Percentiles rank a stretch among this genome's conserved stretches.
Evolutionary conservation across 2,113 vertebrate species (phyloP).

Genomic region (Prunella fulvescens): DNA sequence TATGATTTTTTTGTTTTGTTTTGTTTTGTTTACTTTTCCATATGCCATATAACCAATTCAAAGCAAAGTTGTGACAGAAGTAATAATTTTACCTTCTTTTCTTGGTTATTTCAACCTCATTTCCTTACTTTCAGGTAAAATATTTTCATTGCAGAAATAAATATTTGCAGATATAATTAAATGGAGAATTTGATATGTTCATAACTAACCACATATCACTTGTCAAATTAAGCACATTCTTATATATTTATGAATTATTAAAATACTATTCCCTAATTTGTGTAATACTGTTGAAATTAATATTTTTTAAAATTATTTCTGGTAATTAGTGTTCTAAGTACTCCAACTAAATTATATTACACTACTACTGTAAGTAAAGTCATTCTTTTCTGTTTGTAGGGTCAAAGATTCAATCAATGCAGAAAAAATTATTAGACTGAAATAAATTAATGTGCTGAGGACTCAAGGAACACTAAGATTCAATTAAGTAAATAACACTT

Average conservation of each 20-base stretch:
- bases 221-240: not conserved
- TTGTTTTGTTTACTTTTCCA: not conserved
- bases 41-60: not conserved
- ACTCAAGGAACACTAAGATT: not conserved
- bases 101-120: not conserved
- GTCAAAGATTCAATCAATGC: not conserved
- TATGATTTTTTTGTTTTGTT: not conserved
- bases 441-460: not conserved
- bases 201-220: not conserved
- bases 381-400: not conserved
- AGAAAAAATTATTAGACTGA: not conserved
- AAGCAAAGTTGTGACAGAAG: not conserved
- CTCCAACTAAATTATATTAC: not conserved
- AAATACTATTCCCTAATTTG: not conserved
- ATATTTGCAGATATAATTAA: not conserved
- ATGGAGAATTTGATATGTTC: not conserved
- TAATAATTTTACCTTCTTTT: not conserved
- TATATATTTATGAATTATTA: not conserved
- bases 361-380: not conserved
- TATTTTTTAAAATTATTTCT: not conserved
- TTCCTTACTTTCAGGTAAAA: not conserved
- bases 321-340: not conserved
- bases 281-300: not conserved
- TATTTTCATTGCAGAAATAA: not conserved
- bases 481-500: not conserved